Evolutionary conservation across 2,888 invertebrate species (phyloP), one percentile per base, ranked within the genome.

Genomic region (Pristionchus entomophagus): DNA sequence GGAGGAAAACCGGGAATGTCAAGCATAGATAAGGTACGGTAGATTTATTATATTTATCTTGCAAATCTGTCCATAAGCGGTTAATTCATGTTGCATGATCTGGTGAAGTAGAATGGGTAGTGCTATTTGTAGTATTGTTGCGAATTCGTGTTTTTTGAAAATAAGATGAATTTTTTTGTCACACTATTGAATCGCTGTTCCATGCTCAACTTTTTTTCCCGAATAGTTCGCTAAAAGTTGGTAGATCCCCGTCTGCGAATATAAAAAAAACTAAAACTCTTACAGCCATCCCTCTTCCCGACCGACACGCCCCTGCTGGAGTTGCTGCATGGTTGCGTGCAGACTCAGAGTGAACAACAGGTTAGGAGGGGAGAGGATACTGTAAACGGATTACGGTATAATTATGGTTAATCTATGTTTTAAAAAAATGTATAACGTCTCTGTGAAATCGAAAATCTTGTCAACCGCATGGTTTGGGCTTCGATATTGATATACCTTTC

Each of bases 271-370:
- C 19, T 77, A 19, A n/a, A 38, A 84, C n/a, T 12, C 17, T 77
- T 82, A 3, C 59, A 82, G 82, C 82, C 85, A 19, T 41, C 73
- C 14, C 41, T 92, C 62, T 92, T 94, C 82, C 94, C 94, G 0
- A 95, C 97, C 88, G 97, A 97, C 94, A 96, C 97, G 32, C 96
- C 96, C 83, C 95, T 96, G 86, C 94, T 97, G 87, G 97, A 97
- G 94, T 95, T 97, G 88, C 96, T 97, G 93, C 96, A 96, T 93
- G 95, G 96, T 84, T 95, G 95, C 92, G 94, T 95, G 45, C 94
- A 94, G 88, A 93, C 87, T 0, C 88, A 69, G 69, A 32, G n/a
- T 17, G 32, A 56, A 29, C 59, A 80, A 32, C 80, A 80, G 80
- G 80, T 80, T 5, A 6, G 77, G 14, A 45, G 65, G 5, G n/a